These are phyloP conservation scores for Gadopsis bispinosus DNA, from an alignment of 2,797 vertebrate genomes.

Conservation along the genomic window DNA sequence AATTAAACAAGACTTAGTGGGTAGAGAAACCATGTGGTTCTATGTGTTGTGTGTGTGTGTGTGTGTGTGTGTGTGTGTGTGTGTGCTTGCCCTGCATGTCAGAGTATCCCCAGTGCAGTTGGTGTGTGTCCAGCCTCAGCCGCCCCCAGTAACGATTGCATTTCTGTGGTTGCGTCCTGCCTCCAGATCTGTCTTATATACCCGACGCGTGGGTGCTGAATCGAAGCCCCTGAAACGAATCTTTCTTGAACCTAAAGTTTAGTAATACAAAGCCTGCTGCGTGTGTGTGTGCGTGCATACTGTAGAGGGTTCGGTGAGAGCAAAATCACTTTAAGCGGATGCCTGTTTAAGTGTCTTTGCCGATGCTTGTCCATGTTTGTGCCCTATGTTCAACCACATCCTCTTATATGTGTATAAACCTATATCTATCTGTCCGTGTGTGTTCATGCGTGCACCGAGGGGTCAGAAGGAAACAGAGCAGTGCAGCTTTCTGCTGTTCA, in stretches of 20 bases:
- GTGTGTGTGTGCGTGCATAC: background rate
- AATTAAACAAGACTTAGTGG: conserved; percentile 29
- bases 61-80: background rate
- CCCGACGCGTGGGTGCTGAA: conserved; percentile 57
- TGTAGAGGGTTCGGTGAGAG: conserved; percentile 7
- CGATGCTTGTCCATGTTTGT: background rate
- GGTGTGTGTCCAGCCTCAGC: conserved; percentile 44
- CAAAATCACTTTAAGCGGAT: conserved; percentile 17
- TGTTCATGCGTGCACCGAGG: background rate
- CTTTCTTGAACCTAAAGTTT: conserved; percentile 53
- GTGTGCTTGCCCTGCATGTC: conserved; percentile 21
- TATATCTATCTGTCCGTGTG: background rate
- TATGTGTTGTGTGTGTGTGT: conserved; percentile 6
- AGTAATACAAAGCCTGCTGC: conserved; percentile 13
- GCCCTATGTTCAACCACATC: background rate
- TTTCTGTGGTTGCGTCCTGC: conserved; percentile 63
- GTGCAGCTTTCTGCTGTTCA: conserved; percentile 69
- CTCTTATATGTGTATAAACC: background rate
- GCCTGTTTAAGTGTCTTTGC: conserved; percentile 16
- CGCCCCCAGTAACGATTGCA: conserved; percentile 46
- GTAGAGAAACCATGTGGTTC: conserved; percentile 3
- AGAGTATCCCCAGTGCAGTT: conserved; percentile 35
- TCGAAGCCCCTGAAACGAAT: conserved; percentile 59
- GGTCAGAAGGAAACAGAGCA: conserved; percentile 61
- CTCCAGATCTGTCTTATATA: conserved; percentile 62